Base-by-base conservation (phyloP, 2,113 vertebrate genomes). In the Prunella fulvescens region DNA sequence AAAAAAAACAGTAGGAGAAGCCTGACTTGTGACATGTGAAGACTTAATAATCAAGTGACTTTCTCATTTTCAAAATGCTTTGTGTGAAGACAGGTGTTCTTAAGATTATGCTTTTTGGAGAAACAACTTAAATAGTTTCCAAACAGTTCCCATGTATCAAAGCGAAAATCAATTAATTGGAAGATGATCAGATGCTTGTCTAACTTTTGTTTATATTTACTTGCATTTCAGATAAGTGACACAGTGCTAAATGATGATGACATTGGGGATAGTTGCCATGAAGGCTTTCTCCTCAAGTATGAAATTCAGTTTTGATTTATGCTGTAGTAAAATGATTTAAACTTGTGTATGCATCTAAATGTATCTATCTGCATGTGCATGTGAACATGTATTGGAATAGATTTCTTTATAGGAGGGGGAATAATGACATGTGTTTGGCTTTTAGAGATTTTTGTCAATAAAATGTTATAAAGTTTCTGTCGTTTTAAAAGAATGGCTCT, bases 251-350 rank as follows among this genome's bases (percentile, higher is more conserved):
- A 98, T 96, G 99, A 99, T 95, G 99, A 99, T 97, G 99, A 99
- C 97, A 99, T 99, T 90, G 99, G 99, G 69, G 99, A 99, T 97
- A 99, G 99, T 96, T 99, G 99, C 97, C 99, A 99, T 53, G 99
- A 99, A 98, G 99, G 99, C 94, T 99, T 98, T 94, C 98, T 99
- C 47, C 99, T 99, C 97, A 99, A 99, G 99, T 99, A 98, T 96
- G 98, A 92, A 72, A 83, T 89, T 78, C n/a, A 58, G 28, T 69
- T 93, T 82, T 96, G 20, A 92, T 86, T 92, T 97, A 60, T 81
- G 19, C 20, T 82, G 23, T 86, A 76, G 29, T 81, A 77, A 92
- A 90, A 74, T 67, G 4, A 6, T 58, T 81, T 56, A 40, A 86
- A 64, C 16, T 39, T 88, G 1, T 33, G 9, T 81, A 5, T 57